phyloP scores from a whole-genome alignment of 2,797 vertebrate genomes.

The Masticophis lateralis region DNA sequence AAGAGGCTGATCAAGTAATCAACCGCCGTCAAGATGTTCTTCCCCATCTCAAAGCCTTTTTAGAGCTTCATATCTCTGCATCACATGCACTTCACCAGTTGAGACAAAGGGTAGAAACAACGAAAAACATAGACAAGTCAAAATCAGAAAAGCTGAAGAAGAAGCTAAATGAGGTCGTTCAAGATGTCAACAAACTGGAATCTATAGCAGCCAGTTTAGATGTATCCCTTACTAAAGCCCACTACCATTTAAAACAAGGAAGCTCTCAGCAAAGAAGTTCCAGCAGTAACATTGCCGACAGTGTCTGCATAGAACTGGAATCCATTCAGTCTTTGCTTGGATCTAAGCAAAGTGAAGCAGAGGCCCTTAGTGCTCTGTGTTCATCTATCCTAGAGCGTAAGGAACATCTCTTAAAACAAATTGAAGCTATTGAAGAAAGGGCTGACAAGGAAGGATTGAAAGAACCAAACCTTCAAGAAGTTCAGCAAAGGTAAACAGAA shows the following conservation, averaged over 20 bases:
- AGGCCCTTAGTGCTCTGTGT: constrained; percentile 79
- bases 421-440: constrained; percentile 84
- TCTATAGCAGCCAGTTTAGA: constrained; percentile 82
- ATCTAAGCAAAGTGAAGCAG: constrained; percentile 86
- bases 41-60: constrained; percentile 75
- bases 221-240: constrained; percentile 84
- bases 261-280: constrained; percentile 75
- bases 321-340: constrained; percentile 81
- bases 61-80: constrained; percentile 68
- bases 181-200: constrained; percentile 78
- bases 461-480: constrained; percentile 80
- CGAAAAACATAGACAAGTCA: constrained; percentile 80
- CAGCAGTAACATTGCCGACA: constrained; percentile 79
- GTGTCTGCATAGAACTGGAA: constrained; percentile 75
- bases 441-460: constrained; percentile 72
- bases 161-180: constrained; percentile 73
- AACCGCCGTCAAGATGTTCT: constrained; percentile 77
- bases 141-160: constrained; percentile 81
- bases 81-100: constrained; percentile 69
- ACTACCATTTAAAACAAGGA: constrained; percentile 78
- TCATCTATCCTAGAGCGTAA: constrained; percentile 83
- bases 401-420: constrained; percentile 81
- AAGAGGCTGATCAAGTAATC: constrained; percentile 81
- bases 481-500: constrained; percentile 86
- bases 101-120: constrained; percentile 79